Evolutionary conservation across 2,797 vertebrate species (phyloP), one percentile per base, ranked within the genome.

Genomic region (Squalus acanthias): DNA sequence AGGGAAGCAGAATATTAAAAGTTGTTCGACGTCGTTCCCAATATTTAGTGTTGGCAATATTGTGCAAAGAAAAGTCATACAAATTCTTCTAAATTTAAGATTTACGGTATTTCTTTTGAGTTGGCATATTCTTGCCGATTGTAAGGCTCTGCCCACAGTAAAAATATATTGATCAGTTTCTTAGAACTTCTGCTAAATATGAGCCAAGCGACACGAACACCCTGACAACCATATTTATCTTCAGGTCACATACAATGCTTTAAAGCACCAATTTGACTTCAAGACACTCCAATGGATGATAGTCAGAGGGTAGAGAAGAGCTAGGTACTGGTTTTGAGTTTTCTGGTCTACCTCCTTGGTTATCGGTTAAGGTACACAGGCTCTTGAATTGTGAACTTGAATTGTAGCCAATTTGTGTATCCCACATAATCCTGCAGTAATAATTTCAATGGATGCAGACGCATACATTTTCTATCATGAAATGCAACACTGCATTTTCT

Each of bases 351-450:
- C 17, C 39, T 53, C 39, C 69, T 70, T 94, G 53, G 33, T 67
- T 46, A 46, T 69, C 39, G 69, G 24, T 70, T 39, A 65, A 67
- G 60, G n/a, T 63, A 69, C 39, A 69, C 12, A 13, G 93, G 46
- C 94, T 57, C 70, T 74, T 76, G 70, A 95, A 53, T 33, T 91
- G 2, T 5, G 3, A n/a, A 39, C 94, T 74, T 95, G 69, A 95
- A 53, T 69, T 46, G 17, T 10, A 12, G 63, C 91, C 91, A 93
- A 93, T 93, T 67, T 93, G n/a, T 93, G 29, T 63, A 46, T 93
- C n/a, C 39, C 63, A 67, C 33, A 93, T 93, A 93, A 93, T 69
- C 91, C 91, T 93, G 63, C 65, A 93, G 63, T 93, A 93, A 93
- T 93, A 69, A 46, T 93, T 93, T 69, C 91, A 93, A 46, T 69